These are phyloP conservation scores for Drosophila albomicans DNA, from an alignment of 1,140 invertebrate genomes.

Conservation along the genomic window DNA sequence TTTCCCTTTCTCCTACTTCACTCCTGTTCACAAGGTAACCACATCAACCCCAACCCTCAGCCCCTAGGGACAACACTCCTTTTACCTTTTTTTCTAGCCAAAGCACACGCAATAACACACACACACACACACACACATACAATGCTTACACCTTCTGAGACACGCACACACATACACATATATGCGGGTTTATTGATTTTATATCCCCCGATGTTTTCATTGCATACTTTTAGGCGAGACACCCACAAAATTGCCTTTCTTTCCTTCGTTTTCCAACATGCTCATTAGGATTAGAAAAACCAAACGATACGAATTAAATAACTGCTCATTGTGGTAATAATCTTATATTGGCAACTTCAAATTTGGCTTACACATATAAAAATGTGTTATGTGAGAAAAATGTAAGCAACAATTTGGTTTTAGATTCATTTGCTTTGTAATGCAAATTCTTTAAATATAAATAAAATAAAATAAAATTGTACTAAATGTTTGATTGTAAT, in stretches of 20 bases:
- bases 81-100: slow-evolving; percentile 43
- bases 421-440: too few species aligned
- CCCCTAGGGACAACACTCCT: slow-evolving; percentile 1
- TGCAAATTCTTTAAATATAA: too few species aligned
- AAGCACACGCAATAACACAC: slow-evolving; percentile 22
- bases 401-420: background rate
- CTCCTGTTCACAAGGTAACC: too few species aligned
- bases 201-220: slow-evolving; percentile 25
- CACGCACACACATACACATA: slow-evolving; percentile 19
- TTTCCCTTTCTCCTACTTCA: background rate
- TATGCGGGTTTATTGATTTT: slow-evolving; percentile 66
- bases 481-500: too few species aligned
- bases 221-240: slow-evolving; percentile 53
- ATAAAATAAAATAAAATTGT: too few species aligned
- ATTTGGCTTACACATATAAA: background rate
- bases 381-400: background rate
- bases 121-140: slow-evolving; percentile 19
- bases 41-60: slow-evolving; percentile 2
- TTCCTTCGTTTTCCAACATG: slow-evolving; percentile 19
- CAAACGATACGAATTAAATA: background rate
- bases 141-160: slow-evolving; percentile 6
- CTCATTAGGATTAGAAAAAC: slow-evolving; percentile 48
- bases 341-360: background rate
- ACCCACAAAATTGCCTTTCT: slow-evolving; percentile 43
- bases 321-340: background rate